A percentile compares a stretch with the other conserved stretches of the same genome.
phyloP scores from a whole-genome alignment of 1,140 invertebrate genomes.

The Drosophila ficusphila region DNA sequence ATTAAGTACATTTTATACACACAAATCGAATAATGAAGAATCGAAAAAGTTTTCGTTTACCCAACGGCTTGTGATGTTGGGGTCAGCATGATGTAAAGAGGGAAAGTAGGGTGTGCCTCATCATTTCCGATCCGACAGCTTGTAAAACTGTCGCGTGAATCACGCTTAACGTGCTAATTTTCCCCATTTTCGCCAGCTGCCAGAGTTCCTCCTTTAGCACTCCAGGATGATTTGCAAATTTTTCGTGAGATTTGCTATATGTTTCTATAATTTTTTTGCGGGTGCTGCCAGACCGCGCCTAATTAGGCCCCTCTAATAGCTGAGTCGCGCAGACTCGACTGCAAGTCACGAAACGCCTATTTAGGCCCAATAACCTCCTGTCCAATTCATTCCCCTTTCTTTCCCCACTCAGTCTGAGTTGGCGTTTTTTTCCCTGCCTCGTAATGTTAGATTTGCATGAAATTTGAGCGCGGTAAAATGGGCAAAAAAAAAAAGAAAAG shows the following conservation, averaged over 20 bases:
- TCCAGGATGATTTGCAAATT: constrained; percentile 68
- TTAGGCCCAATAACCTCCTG: constrained; percentile 53
- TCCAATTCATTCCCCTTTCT: constrained; percentile 1
- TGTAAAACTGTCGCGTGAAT: constrained; percentile 73
- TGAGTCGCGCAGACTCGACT: constrained; percentile 70
- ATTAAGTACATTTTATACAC: constrained; percentile 8
- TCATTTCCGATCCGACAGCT: constrained; percentile 3
- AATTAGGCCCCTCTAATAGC: constrained; percentile 71
- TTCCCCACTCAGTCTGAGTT: constrained; percentile 51
- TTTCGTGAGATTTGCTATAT: constrained; percentile 69
- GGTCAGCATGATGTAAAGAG: neutral
- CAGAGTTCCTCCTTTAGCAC: constrained; percentile 1
- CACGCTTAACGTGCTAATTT: constrained; percentile 76
- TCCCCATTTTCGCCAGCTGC: constrained; percentile 51
- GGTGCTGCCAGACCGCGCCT: constrained; percentile 55
- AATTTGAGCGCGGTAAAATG: constrained; percentile 47
- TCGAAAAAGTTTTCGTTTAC: constrained; percentile 8
- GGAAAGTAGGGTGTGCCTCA: neutral
- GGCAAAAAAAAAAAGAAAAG: neutral
- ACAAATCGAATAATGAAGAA: constrained; percentile 9
- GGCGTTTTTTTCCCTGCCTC: constrained; percentile 51
- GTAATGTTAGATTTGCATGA: constrained; percentile 74
- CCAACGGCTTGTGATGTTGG: constrained; percentile 4
- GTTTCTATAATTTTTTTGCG: constrained; percentile 36
- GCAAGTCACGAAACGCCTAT: constrained; percentile 79